A percentile compares a stretch with the other conserved stretches of the same genome.
phyloP scores from a whole-genome alignment of 2,888 invertebrate genomes.

The Cryptocheilus praepositus region DNA sequence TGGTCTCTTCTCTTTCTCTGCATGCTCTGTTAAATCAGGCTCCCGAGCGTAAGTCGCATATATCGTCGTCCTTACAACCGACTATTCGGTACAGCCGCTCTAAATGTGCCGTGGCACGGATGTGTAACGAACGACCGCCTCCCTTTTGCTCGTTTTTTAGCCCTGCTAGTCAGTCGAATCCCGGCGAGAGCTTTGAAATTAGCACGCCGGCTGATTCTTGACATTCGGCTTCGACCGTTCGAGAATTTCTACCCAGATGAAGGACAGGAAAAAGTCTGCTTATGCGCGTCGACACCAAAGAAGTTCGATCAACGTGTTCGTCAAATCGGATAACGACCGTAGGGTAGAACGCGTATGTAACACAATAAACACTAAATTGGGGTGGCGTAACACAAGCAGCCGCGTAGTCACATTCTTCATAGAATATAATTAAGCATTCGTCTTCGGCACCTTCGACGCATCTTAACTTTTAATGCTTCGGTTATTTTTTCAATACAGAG shows the following conservation, averaged over 20 bases:
- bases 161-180: conserved; percentile 9
- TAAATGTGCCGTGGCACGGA: conserved; percentile 44
- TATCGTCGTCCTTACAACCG: not conserved
- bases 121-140: conserved; percentile 39
- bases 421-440: no score
- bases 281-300: no score
- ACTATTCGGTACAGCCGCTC: conserved; percentile 23
- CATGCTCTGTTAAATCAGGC: conserved; percentile 1
- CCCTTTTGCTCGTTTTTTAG: not conserved
- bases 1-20: not conserved
- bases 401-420: no score
- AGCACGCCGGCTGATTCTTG: conserved; percentile 55
- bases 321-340: no score
- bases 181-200: conserved; percentile 51
- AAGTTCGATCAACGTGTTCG: no score
- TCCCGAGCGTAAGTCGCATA: not conserved
- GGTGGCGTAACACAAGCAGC: no score
- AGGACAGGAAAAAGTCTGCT: no score
- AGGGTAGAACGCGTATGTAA: no score
- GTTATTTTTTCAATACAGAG: no score
- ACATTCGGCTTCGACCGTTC: conserved; percentile 34
- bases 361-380: no score
- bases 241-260: not conserved
- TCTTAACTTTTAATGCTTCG: no score
- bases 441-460: no score